A percentile compares a stretch with the other conserved stretches of the same genome.
Conservation (phyloP, 2,888 invertebrate species). For the Invenusta paracnida region DNA sequence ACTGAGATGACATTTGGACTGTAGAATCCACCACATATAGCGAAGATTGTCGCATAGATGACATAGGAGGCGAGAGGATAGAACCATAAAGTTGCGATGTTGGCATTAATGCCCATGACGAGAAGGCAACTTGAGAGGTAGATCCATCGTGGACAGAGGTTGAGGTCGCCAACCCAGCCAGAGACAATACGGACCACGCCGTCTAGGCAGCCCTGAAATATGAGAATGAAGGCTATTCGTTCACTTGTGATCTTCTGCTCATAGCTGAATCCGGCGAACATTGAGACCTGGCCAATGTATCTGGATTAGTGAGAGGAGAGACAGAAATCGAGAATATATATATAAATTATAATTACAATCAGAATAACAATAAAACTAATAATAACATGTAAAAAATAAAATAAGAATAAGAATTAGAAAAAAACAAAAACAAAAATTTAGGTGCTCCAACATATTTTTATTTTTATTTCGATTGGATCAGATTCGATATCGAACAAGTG, state of each 20-base stretch:
- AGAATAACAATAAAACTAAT: too few species aligned
- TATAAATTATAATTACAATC: too few species aligned
- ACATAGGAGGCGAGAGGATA: background rate
- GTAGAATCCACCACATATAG: background rate
- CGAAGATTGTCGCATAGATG: background rate
- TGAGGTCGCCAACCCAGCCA: background rate
- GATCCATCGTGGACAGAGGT: slow-evolving; percentile 11
- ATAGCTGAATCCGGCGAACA: background rate
- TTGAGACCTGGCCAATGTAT: background rate
- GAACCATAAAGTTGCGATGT: background rate
- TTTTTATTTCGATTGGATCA: too few species aligned
- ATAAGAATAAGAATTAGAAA: too few species aligned
- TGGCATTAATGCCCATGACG: background rate
- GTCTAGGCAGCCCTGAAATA: background rate
- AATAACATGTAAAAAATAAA: too few species aligned
- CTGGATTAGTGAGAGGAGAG: too few species aligned
- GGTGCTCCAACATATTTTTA: too few species aligned
- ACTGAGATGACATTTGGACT: background rate
- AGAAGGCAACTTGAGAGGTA: background rate
- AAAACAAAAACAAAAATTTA: too few species aligned
- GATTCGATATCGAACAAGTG: too few species aligned
- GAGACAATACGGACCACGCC: background rate
- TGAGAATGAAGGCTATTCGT: background rate
- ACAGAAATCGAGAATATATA: too few species aligned
- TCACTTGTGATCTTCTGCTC: background rate